Percentiles rank a stretch among this genome's conserved stretches.
Evolutionary conservation across 2,888 invertebrate genomes (phyloP).

Genomic region (Xanthorhoe spadicearia): DNA sequence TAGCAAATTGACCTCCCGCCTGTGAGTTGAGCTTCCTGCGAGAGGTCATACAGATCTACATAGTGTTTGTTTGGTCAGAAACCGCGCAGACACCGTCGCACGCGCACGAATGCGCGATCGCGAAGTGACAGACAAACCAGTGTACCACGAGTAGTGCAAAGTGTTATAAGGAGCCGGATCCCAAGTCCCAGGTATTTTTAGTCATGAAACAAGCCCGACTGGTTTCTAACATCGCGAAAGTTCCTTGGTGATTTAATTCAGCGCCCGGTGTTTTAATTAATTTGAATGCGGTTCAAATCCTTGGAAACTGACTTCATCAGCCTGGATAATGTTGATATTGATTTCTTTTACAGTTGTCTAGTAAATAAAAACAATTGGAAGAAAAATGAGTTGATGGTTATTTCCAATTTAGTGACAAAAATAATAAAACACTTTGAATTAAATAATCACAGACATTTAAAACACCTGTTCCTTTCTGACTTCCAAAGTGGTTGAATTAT

Average conservation of each 20-base stretch:
- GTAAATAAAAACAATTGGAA: too few species aligned
- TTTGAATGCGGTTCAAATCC: conserved; percentile 1
- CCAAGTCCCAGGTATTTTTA: conserved; percentile 71
- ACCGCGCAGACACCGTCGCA: conserved; percentile 50
- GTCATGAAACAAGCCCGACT: conserved; percentile 57
- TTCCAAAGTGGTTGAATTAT: too few species aligned
- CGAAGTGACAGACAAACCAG: conserved; percentile 56
- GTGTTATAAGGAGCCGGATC: conserved; percentile 54
- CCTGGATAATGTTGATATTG: neutral
- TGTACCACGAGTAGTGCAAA: conserved; percentile 57
- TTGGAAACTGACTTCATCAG: too few species aligned
- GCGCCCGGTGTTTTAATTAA: conserved; percentile 29
- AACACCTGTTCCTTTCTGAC: too few species aligned
- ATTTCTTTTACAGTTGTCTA: neutral
- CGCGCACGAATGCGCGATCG: conserved; percentile 48
- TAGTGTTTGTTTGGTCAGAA: conserved; percentile 46
- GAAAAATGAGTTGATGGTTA: too few species aligned
- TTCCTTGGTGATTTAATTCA: conserved; percentile 39
- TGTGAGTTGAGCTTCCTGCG: conserved; percentile 62
- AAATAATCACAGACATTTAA: too few species aligned
- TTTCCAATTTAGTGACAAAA: too few species aligned
- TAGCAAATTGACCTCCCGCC: conserved; percentile 50
- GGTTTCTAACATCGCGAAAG: conserved; percentile 70
- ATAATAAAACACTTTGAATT: too few species aligned
- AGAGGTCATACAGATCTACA: conserved; percentile 59